Conservation (phyloP, 2,888 invertebrate species). For the Parnassius glacialis region DNA sequence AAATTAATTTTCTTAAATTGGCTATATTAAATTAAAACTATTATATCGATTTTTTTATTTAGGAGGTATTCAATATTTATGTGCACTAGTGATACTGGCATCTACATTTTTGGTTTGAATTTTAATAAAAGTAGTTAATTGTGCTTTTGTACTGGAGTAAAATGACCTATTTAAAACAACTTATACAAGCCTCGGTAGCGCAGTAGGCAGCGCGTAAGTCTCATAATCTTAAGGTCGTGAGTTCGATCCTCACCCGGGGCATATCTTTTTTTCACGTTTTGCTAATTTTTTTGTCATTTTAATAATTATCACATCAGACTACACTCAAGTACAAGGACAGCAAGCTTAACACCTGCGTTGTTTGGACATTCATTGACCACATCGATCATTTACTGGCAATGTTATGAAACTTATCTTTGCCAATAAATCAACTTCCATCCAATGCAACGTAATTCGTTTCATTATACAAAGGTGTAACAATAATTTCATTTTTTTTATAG, state of each 20-base stretch:
- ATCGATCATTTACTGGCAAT: not conserved
- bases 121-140: too few relatives aligned
- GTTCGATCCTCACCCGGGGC: constrained; percentile 94
- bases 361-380: not conserved
- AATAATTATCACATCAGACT: too few relatives aligned
- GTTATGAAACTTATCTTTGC: constrained; percentile 10
- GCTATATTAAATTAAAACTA: too few relatives aligned
- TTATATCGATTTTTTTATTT: too few relatives aligned
- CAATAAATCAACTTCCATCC: constrained; percentile 13
- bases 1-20: too few relatives aligned
- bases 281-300: not conserved
- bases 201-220: constrained; percentile 91
- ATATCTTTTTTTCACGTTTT: constrained; percentile 38
- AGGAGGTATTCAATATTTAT: too few relatives aligned
- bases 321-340: not conserved
- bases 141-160: not conserved
- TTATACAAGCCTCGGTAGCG: constrained; percentile 32
- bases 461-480: constrained; percentile 4
- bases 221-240: constrained; percentile 94
- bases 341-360: constrained; percentile 4
- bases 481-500: constrained; percentile 1
- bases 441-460: not conserved
- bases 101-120: too few relatives aligned
- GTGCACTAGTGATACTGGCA: too few relatives aligned
- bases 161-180: not conserved